phyloP scores from a whole-genome alignment of 2,113 vertebrate genomes.

The Columbina picui region DNA sequence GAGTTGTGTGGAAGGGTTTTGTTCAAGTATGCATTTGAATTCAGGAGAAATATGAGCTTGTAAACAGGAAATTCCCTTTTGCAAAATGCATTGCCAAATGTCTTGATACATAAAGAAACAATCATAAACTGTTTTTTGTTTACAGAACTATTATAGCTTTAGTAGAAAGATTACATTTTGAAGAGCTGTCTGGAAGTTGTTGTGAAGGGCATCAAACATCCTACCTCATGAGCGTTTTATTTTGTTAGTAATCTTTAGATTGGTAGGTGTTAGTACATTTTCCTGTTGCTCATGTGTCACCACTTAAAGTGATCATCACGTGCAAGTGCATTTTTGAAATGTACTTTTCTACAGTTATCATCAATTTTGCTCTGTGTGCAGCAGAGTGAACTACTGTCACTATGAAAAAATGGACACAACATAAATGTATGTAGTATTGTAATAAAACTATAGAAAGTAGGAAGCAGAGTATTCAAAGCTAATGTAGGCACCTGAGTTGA shows the following conservation, averaged over 20 bases:
- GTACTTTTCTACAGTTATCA: not conserved
- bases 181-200: not conserved
- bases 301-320: no score
- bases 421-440: not conserved
- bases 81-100: not conserved
- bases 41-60: not conserved
- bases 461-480: not conserved
- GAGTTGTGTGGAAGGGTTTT: not conserved
- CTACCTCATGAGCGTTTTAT: not conserved
- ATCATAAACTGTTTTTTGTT: constrained; percentile 20
- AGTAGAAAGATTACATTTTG: not conserved
- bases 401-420: not conserved
- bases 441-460: not conserved
- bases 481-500: not conserved
- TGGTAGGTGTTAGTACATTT: not conserved
- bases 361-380: not conserved
- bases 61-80: constrained; percentile 55
- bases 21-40: not conserved
- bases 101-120: not conserved
- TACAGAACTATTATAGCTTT: not conserved
- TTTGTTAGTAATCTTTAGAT: not conserved
- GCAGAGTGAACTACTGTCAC: not conserved
- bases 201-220: not conserved
- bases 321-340: not conserved
- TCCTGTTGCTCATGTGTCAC: not conserved